These are phyloP conservation scores for Drosophila infuscata DNA, from an alignment of 2,888 invertebrate species.

Conservation along the genomic window DNA sequence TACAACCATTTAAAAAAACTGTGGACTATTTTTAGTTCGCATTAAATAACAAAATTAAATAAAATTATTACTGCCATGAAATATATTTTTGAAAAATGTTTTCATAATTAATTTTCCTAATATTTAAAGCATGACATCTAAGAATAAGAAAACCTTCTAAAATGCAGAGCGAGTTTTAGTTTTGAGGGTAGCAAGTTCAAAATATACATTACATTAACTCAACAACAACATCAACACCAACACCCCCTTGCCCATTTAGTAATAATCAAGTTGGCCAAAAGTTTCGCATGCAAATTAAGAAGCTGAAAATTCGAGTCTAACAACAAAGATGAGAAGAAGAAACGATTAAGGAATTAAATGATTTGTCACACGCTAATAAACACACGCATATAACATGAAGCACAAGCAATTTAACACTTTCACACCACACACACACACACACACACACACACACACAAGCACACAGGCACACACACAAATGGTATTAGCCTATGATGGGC, in stretches of 20 bases:
- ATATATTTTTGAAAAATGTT: not conserved
- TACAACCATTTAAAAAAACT: not conserved
- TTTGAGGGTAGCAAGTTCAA: not conserved
- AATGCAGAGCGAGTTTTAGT: not conserved
- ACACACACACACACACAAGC: conserved; percentile 9
- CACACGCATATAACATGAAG: conserved; percentile 22
- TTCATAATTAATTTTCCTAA: not conserved
- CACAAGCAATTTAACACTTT: conserved; percentile 40
- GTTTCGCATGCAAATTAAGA: conserved; percentile 31
- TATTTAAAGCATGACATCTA: not conserved
- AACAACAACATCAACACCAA: no score
- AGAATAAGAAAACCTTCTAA: not conserved
- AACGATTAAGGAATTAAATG: conserved; percentile 67
- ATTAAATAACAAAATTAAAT: not conserved
- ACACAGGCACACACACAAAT: conserved; percentile 4
- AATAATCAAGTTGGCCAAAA: not conserved
- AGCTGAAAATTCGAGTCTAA: conserved; percentile 33
- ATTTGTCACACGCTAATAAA: conserved; percentile 61
- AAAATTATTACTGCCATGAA: not conserved
- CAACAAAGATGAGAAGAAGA: conserved; percentile 29
- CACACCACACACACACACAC: conserved; percentile 32
- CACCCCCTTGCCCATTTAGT: not conserved
- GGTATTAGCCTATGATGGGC: conserved; percentile 55
- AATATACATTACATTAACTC: not conserved
- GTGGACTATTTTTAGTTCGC: not conserved